Percentiles rank a stretch among this genome's conserved stretches.
phyloP scores from a whole-genome alignment of 2,888 invertebrate species.

The Formica aserva region DNA sequence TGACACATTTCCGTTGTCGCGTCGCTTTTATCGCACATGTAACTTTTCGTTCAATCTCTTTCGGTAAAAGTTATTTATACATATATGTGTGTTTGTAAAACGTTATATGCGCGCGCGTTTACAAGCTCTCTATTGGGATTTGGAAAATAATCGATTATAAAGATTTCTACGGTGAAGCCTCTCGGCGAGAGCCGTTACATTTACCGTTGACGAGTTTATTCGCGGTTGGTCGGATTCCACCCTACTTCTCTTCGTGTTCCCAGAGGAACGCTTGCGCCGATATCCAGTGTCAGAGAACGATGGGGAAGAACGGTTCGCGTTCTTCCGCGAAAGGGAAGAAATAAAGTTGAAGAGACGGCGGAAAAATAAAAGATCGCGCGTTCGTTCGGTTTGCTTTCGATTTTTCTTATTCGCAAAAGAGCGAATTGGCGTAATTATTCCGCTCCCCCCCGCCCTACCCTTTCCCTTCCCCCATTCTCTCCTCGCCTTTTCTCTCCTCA shows the following conservation, averaged over 20 bases:
- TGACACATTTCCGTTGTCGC: neutral
- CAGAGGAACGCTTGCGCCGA: constrained; percentile 51
- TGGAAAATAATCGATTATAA: constrained; percentile 52
- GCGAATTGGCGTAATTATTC: neutral
- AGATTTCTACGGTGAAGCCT: constrained; percentile 13
- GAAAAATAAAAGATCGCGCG: neutral
- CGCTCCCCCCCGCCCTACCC: no score
- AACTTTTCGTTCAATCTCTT: neutral
- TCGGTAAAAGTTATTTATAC: neutral
- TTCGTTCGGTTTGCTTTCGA: neutral
- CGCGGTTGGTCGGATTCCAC: constrained; percentile 56
- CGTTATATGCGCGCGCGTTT: neutral
- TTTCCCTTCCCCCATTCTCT: neutral
- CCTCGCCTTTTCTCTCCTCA: neutral
- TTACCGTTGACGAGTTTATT: constrained; percentile 56
- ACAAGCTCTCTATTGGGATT: constrained; percentile 8
- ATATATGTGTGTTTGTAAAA: neutral
- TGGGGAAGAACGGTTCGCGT: constrained; percentile 35
- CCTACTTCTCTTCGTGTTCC: constrained; percentile 36
- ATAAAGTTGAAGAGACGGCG: neutral
- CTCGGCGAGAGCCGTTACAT: constrained; percentile 18
- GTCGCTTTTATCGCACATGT: neutral
- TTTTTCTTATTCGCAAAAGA: neutral
- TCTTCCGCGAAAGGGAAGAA: constrained; percentile 14
- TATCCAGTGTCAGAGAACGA: constrained; percentile 57